Percentiles rank a stretch among this genome's conserved stretches.
These are phyloP conservation scores for Petrocephalus microphthalmus DNA, from an alignment of 2,113 vertebrate genomes.

Conservation along the genomic window DNA sequence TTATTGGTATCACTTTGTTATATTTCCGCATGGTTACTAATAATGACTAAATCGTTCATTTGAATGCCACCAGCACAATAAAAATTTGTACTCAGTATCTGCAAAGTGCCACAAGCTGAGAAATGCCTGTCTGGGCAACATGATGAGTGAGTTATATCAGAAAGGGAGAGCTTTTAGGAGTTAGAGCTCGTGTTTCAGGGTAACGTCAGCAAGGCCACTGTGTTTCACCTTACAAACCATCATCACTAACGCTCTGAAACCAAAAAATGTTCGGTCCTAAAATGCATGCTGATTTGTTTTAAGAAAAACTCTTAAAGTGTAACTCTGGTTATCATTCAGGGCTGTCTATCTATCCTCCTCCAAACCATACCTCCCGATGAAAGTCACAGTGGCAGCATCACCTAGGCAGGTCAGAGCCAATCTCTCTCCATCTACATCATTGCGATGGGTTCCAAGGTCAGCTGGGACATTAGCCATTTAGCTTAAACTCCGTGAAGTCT, in stretches of 20 bases:
- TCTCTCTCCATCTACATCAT: background rate
- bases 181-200: background rate
- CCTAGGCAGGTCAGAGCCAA: background rate
- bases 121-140: background rate
- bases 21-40: background rate
- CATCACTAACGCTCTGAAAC: background rate
- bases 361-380: background rate
- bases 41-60: background rate
- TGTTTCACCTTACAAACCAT: background rate
- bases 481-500: too few relatives aligned
- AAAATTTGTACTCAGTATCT: background rate
- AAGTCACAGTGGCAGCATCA: background rate
- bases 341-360: background rate
- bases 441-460: background rate
- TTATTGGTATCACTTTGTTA: background rate
- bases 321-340: background rate
- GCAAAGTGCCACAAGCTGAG: background rate
- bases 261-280: background rate
- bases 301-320: background rate
- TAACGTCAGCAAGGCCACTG: background rate
- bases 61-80: background rate
- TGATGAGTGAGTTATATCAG: background rate
- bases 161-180: background rate
- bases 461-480: background rate
- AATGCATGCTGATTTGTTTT: background rate